Evolutionary conservation across 2,888 invertebrate species (phyloP).

Genomic region (Platycnemis pennipes): DNA sequence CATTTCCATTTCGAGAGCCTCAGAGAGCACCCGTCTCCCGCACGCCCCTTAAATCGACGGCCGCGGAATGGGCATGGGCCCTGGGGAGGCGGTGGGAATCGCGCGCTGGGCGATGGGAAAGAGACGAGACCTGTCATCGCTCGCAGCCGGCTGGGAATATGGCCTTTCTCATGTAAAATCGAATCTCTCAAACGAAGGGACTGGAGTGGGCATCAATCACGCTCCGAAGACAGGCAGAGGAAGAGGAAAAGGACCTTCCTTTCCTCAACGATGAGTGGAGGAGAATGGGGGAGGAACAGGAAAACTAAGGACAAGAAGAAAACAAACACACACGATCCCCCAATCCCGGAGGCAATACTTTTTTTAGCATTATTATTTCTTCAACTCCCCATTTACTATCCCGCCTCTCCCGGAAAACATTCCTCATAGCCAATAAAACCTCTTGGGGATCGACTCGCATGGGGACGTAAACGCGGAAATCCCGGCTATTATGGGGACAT

Average conservation of each 20-base stretch:
- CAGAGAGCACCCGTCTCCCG: neutral
- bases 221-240: slow-evolving; percentile 38
- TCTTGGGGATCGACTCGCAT: neutral
- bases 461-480: neutral
- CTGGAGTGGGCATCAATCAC: slow-evolving; percentile 61
- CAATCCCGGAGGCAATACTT: neutral
- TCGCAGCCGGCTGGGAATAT: slow-evolving; percentile 25
- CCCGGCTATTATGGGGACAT: neutral
- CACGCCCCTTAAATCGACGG: neutral
- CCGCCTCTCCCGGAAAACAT: neutral
- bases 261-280: neutral
- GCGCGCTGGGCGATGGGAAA: neutral
- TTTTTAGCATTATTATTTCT: neutral
- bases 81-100: neutral
- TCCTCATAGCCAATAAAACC: neutral
- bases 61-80: neutral
- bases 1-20: slow-evolving; percentile 15
- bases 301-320: slow-evolving; percentile 31
- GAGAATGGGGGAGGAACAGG: neutral
- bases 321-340: neutral
- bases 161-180: slow-evolving; percentile 64
- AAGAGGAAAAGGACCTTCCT: neutral
- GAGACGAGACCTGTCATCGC: slow-evolving; percentile 58
- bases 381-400: neutral
- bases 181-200: slow-evolving; percentile 54